Conservation (phyloP, 2,113 vertebrate genomes). For the Corythaixoides concolor region DNA sequence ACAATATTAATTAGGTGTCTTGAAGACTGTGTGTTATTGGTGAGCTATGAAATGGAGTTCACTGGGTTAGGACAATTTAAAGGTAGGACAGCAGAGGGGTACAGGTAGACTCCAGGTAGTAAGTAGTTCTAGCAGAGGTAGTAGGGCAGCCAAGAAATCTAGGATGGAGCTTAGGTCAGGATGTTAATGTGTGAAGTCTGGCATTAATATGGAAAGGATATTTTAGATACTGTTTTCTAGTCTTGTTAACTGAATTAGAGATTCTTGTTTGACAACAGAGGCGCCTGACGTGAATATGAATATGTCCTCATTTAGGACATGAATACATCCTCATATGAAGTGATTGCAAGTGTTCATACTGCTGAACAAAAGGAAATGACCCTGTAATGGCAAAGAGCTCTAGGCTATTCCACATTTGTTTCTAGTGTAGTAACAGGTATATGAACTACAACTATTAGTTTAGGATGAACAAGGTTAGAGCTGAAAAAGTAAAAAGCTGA, state of each 20-base stretch:
- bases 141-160: not conserved
- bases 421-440: not conserved
- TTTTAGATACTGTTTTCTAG: not conserved
- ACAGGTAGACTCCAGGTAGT: not conserved
- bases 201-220: not conserved
- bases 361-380: not conserved
- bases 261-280: not conserved
- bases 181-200: not conserved
- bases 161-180: not conserved
- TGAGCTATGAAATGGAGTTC: not conserved
- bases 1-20: not conserved
- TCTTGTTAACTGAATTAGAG: not conserved
- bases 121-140: not conserved
- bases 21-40: not conserved
- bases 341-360: not conserved
- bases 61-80: not conserved
- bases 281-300: not conserved
- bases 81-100: not conserved
- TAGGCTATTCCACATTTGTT: not conserved
- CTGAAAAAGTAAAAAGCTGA: not conserved
- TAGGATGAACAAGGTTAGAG: not conserved
- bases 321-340: not conserved
- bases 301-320: too few relatives aligned
- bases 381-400: not conserved
- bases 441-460: not conserved